Evolutionary conservation across 2,797 vertebrate species (phyloP).

Genomic region (Peromyscus nudipes): DNA sequence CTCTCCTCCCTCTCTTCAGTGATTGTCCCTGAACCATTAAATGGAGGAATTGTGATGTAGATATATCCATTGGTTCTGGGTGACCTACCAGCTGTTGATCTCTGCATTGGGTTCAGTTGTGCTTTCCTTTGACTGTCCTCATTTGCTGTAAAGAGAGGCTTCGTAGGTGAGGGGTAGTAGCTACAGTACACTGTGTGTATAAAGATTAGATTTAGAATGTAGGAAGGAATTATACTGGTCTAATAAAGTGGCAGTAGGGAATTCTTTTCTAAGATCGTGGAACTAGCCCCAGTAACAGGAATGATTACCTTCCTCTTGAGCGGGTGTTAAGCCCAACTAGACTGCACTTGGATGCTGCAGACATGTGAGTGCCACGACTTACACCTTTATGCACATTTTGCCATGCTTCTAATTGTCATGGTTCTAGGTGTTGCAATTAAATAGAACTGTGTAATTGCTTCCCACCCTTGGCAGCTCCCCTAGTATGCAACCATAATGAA

Average conservation of each 20-base stretch:
- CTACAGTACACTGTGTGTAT: not conserved
- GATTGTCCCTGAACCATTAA: not conserved
- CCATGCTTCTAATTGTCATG: not conserved
- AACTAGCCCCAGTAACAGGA: not conserved
- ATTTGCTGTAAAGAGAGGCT: not conserved
- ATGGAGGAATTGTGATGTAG: not conserved
- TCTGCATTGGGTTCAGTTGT: not conserved
- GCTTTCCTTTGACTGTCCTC: not conserved
- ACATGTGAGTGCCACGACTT: not conserved
- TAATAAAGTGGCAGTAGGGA: not conserved
- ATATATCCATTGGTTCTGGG: not conserved
- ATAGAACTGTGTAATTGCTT: too few species aligned
- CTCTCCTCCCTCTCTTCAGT: too few species aligned
- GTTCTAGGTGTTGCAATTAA: not conserved
- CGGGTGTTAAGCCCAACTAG: not conserved
- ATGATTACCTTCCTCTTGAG: not conserved
- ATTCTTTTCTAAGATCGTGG: not conserved
- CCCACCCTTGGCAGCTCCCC: not conserved
- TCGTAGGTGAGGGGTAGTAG: not conserved
- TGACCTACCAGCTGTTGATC: not conserved
- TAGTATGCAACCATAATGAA: not conserved
- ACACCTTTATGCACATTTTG: too few species aligned
- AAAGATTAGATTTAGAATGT: not conserved
- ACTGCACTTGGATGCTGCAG: not conserved
- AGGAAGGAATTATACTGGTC: not conserved